These are phyloP conservation scores for Mormyrus proboscirostris DNA, from an alignment of 2,797 vertebrate species.

Conservation along the genomic window DNA sequence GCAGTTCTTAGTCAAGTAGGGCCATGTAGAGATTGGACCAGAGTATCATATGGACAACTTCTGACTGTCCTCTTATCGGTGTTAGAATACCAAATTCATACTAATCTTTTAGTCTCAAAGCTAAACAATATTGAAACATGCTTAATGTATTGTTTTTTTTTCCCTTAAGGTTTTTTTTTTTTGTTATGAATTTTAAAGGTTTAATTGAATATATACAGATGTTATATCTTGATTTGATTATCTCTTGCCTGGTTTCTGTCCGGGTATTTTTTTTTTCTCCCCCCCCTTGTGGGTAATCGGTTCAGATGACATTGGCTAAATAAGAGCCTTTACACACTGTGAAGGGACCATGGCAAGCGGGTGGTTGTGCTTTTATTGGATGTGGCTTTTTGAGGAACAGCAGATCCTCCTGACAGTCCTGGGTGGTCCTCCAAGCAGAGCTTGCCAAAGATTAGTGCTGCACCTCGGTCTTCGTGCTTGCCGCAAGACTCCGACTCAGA, in stretches of 20 bases:
- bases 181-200: not conserved
- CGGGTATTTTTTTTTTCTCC: not conserved
- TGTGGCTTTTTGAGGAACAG: slow-evolving; percentile 27
- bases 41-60: not conserved
- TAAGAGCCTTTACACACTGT: not conserved
- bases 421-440: not conserved
- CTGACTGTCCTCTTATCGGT: not conserved
- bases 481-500: not conserved
- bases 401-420: not conserved
- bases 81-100: not conserved
- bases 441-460: not conserved
- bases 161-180: not conserved
- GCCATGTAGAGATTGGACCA: not conserved
- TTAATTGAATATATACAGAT: slow-evolving; percentile 16
- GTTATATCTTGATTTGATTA: not conserved
- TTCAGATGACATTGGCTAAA: slow-evolving; percentile 1
- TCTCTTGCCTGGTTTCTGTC: not conserved
- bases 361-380: not conserved
- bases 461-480: not conserved
- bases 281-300: not conserved
- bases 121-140: not conserved
- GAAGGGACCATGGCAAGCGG: not conserved
- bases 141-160: not conserved
- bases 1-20: not conserved
- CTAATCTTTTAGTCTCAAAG: not conserved